Percentiles rank a stretch among this genome's conserved stretches.
Conservation (phyloP, 2,113 vertebrate genomes). For the Hydrolagus affinis region DNA sequence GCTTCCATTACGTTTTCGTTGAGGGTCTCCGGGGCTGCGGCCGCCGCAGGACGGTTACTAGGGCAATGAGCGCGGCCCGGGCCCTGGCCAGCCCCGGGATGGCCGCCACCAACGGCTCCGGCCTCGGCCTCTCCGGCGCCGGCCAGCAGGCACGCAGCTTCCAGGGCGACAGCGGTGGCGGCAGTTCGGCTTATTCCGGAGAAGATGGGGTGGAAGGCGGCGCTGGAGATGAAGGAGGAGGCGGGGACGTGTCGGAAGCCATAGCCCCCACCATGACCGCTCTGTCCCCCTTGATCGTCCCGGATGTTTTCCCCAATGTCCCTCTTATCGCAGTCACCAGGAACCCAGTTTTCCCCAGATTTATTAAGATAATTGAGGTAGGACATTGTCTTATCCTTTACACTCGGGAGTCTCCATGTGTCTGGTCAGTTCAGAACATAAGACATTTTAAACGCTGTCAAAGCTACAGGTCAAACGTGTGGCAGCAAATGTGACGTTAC, state of each 20-base stretch:
- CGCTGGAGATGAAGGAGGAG: conserved; percentile 50
- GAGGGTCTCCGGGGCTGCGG: not conserved
- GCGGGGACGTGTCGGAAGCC: conserved; percentile 42
- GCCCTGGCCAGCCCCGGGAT: conserved; percentile 35
- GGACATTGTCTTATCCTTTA: conserved; percentile 29
- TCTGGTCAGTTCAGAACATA: no score
- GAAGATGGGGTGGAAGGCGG: conserved; percentile 56
- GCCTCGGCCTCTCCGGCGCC: not conserved
- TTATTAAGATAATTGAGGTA: conserved; percentile 97
- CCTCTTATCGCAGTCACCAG: conserved; percentile 84
- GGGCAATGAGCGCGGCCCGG: conserved; percentile 14
- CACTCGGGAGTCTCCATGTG: not conserved
- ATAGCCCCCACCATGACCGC: conserved; percentile 69
- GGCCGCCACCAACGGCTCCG: conserved; percentile 5
- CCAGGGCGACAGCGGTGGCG: conserved; percentile 47
- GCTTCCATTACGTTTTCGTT: not conserved
- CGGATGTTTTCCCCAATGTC: conserved; percentile 84
- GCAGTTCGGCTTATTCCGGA: conserved; percentile 45
- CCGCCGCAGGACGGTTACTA: not conserved
- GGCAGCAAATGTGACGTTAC: no score
- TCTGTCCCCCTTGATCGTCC: conserved; percentile 80
- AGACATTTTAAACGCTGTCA: no score
- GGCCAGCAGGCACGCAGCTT: conserved; percentile 38
- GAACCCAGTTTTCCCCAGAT: conserved; percentile 90
- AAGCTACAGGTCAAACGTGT: no score